Conservation (phyloP, 2,113 vertebrate species). For the Saiga tatarica region DNA sequence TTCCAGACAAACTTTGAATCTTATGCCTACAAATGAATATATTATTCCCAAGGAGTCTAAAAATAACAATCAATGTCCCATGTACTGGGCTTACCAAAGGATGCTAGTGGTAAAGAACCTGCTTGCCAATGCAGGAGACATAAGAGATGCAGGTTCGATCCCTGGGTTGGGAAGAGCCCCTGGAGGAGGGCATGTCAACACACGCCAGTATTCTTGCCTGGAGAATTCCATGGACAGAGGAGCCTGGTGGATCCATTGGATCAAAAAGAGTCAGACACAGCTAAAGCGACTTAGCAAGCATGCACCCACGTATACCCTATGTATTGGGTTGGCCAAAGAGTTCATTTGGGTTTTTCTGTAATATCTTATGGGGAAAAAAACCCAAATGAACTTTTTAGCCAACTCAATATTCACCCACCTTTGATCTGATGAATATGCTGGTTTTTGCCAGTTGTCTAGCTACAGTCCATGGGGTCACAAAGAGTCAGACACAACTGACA, state of each 20-base stretch:
- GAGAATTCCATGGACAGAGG: neutral
- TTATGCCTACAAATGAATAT: neutral
- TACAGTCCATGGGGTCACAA: neutral
- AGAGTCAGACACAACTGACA: neutral
- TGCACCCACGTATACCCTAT: neutral
- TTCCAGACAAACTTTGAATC: neutral
- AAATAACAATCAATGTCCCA: neutral
- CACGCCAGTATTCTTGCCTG: neutral
- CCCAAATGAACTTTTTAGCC: neutral
- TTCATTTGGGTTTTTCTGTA: neutral
- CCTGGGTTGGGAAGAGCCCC: neutral
- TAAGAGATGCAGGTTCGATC: neutral
- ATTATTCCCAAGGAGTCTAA: neutral
- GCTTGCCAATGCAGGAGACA: neutral
- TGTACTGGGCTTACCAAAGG: neutral
- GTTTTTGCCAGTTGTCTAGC: neutral
- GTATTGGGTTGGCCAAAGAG: neutral
- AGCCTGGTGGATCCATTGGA: neutral
- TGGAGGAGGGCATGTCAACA: neutral
- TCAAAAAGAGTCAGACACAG: neutral
- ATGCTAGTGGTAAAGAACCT: neutral
- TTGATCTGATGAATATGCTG: neutral
- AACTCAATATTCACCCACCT: neutral
- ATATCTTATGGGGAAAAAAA: neutral
- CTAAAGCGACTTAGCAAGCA: neutral